Evolutionary conservation across 2,113 vertebrate species (phyloP).

Genomic region (Barbus barbus): DNA sequence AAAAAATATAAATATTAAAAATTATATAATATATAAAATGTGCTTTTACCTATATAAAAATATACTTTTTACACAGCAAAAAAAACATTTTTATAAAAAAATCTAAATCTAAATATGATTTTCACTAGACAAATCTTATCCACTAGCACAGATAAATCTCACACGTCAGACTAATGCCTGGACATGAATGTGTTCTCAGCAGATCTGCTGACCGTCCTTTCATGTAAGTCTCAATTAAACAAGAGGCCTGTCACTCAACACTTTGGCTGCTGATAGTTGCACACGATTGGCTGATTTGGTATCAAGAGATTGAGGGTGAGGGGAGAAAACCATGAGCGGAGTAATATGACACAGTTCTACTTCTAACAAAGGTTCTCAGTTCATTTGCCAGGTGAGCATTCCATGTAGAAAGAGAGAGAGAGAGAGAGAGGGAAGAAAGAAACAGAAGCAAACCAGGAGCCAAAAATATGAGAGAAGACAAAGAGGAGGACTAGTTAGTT

Average conservation of each 20-base stretch:
- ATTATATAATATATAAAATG: no score
- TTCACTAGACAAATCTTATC: not conserved
- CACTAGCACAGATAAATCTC: not conserved
- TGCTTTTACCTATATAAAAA: no score
- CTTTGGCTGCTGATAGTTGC: conserved; percentile 54
- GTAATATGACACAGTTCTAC: conserved; percentile 64
- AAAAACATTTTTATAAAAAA: no score
- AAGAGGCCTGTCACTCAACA: conserved; percentile 62
- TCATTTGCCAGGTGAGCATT: conserved; percentile 53
- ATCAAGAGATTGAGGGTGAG: conserved; percentile 58
- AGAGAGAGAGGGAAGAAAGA: conserved; percentile 24
- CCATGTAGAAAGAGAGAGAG: conserved; percentile 33
- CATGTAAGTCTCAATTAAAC: conserved; percentile 46
- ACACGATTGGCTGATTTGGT: conserved; percentile 52
- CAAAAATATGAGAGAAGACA: not conserved
- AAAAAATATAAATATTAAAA: no score
- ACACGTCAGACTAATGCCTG: not conserved
- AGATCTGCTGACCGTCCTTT: conserved; percentile 43
- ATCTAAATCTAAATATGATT: not conserved
- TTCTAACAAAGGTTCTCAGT: conserved; percentile 57
- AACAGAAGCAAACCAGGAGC: not conserved
- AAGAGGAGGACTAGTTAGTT: not conserved
- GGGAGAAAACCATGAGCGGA: conserved; percentile 22
- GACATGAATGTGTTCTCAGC: conserved; percentile 28
- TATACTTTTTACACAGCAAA: no score